Conservation (phyloP, 2,888 invertebrate species). For the Dorcus parallelipipedus region DNA sequence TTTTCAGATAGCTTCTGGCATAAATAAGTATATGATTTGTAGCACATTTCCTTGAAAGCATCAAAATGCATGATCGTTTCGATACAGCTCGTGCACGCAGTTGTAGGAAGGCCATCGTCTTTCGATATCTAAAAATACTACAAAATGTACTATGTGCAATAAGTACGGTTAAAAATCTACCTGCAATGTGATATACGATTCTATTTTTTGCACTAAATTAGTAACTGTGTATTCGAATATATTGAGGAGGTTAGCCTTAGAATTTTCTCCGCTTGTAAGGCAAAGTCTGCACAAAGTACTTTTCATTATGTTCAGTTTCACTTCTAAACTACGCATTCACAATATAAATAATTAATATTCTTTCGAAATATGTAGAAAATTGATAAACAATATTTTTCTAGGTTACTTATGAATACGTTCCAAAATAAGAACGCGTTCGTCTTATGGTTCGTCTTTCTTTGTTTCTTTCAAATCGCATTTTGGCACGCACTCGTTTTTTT, state of each 20-base stretch:
- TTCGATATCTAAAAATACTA: conserved; percentile 22
- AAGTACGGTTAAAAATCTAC: conserved; percentile 10
- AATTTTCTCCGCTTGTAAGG: conserved; percentile 4
- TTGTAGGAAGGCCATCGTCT: conserved; percentile 24
- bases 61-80: conserved; percentile 25
- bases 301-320: too few relatives aligned
- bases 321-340: too few relatives aligned
- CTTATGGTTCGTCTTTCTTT: too few relatives aligned
- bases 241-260: conserved; percentile 5
- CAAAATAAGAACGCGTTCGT: too few relatives aligned
- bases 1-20: background rate
- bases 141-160: background rate
- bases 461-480: too few relatives aligned
- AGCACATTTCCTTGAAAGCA: conserved; percentile 23
- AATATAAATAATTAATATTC: too few relatives aligned
- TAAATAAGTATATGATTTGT: conserved; percentile 22
- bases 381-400: too few relatives aligned
- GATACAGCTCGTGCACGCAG: conserved; percentile 25
- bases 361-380: too few relatives aligned
- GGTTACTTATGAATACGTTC: too few relatives aligned
- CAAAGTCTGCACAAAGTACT: conserved; percentile 15
- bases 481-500: too few relatives aligned
- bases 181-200: conserved; percentile 19
- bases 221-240: conserved; percentile 12
- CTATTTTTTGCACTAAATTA: conserved; percentile 19